Conservation (phyloP, 2,797 vertebrate species). For the Paedocypris micromegethes region DNA sequence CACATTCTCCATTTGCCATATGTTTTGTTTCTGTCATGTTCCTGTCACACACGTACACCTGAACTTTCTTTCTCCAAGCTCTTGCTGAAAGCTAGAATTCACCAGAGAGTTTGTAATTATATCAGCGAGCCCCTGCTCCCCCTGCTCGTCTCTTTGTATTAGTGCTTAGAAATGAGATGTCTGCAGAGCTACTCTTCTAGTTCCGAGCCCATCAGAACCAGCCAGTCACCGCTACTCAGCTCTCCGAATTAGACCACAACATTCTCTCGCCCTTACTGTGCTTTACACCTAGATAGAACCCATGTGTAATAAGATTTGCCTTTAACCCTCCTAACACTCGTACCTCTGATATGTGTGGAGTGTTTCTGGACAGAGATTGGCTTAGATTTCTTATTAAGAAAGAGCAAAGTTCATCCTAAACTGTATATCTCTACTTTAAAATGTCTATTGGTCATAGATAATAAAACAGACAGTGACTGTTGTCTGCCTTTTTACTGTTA, state of each 20-base stretch:
- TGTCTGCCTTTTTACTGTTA: no score
- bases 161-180: constrained; percentile 66
- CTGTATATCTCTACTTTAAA: no score
- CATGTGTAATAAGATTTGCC: no score
- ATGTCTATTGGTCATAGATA: no score
- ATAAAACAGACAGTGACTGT: no score
- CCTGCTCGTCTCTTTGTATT: constrained; percentile 67
- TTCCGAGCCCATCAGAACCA: constrained; percentile 56
- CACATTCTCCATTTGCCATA: constrained; percentile 63
- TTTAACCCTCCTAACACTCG: no score
- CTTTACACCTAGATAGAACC: background rate
- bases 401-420: no score
- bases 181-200: constrained; percentile 59
- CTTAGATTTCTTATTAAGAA: no score
- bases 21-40: constrained; percentile 66
- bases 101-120: constrained; percentile 71
- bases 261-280: background rate
- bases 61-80: constrained; percentile 19
- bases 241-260: background rate
- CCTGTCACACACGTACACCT: constrained; percentile 37
- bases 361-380: no score
- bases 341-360: no score
- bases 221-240: background rate
- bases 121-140: constrained; percentile 61
- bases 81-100: constrained; percentile 68